Conservation (phyloP, 2,797 vertebrate genomes). For the Coreius guichenoti region DNA sequence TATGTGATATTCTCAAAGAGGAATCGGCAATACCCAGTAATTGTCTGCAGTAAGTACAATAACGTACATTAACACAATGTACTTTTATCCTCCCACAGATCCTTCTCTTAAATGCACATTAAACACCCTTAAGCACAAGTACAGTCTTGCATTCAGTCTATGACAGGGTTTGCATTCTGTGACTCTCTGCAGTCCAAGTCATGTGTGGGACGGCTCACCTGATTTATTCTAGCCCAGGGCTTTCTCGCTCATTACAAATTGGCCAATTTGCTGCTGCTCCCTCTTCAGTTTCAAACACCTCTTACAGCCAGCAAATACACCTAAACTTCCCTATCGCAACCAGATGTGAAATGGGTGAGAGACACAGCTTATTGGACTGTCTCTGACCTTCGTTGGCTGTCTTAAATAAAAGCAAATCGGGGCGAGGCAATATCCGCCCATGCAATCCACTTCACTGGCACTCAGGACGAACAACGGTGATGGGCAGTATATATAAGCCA, state of each 20-base stretch:
- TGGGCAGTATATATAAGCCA: conserved; percentile 46
- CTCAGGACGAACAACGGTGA: conserved; percentile 43
- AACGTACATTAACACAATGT: conserved; percentile 10
- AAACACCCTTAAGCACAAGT: conserved; percentile 16
- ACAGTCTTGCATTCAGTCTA: not conserved
- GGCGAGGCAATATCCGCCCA: conserved; percentile 47
- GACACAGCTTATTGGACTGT: conserved; percentile 40
- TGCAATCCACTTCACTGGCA: conserved; percentile 45
- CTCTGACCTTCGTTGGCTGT: conserved; percentile 57
- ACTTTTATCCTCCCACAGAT: conserved; percentile 17
- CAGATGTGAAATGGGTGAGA: conserved; percentile 9
- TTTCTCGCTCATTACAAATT: conserved; percentile 52
- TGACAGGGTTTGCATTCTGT: not conserved
- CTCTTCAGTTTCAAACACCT: conserved; percentile 40
- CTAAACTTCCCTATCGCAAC: conserved; percentile 31
- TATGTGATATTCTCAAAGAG: not conserved
- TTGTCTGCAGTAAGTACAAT: conserved; percentile 2
- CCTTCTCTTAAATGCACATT: conserved; percentile 21
- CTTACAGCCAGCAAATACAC: conserved; percentile 25
- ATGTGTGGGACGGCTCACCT: conserved; percentile 13
- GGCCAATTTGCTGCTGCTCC: conserved; percentile 45
- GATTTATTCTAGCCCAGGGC: conserved; percentile 54
- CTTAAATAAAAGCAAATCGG: conserved; percentile 49
- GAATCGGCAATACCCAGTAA: not conserved
- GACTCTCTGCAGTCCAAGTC: conserved; percentile 39